Percentiles rank a stretch among this genome's conserved stretches.
These are phyloP conservation scores for Lysandra bellargus DNA, from an alignment of 2,888 invertebrate species.

Conservation along the genomic window DNA sequence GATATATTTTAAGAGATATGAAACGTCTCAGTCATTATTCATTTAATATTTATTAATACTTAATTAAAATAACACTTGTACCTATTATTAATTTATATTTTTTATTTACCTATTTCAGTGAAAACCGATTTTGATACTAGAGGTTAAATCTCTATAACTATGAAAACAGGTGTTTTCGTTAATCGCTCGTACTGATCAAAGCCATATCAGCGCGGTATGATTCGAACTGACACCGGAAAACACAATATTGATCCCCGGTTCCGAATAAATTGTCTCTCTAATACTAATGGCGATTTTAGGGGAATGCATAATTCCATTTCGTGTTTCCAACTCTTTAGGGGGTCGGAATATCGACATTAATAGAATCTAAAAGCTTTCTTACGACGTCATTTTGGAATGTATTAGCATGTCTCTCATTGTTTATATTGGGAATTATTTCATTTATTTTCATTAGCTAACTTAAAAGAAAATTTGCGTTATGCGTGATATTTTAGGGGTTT, in stretches of 20 bases:
- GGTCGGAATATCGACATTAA: constrained; percentile 70
- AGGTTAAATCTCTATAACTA: not conserved
- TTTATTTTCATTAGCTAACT: not conserved
- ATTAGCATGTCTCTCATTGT: constrained; percentile 32
- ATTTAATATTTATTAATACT: no score
- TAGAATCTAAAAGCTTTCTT: constrained; percentile 74
- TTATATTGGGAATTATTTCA: constrained; percentile 2
- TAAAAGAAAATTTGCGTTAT: not conserved
- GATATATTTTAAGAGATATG: no score
- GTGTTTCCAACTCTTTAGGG: constrained; percentile 76
- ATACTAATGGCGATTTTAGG: constrained; percentile 75
- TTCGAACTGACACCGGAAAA: constrained; percentile 33
- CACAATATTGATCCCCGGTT: constrained; percentile 58
- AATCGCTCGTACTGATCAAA: constrained; percentile 8
- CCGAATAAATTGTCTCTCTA: constrained; percentile 69
- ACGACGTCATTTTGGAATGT: constrained; percentile 58
- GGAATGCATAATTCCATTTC: constrained; percentile 76
- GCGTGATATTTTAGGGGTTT: constrained; percentile 16
- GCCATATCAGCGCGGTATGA: not conserved
- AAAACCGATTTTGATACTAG: not conserved
- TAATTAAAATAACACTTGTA: not conserved
- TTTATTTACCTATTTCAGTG: not conserved
- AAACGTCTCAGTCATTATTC: no score
- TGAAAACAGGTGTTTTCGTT: not conserved
- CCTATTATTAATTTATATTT: not conserved